Evolutionary conservation across 2,113 vertebrate genomes (phyloP).

Genomic region (Scytalopus superciliaris): DNA sequence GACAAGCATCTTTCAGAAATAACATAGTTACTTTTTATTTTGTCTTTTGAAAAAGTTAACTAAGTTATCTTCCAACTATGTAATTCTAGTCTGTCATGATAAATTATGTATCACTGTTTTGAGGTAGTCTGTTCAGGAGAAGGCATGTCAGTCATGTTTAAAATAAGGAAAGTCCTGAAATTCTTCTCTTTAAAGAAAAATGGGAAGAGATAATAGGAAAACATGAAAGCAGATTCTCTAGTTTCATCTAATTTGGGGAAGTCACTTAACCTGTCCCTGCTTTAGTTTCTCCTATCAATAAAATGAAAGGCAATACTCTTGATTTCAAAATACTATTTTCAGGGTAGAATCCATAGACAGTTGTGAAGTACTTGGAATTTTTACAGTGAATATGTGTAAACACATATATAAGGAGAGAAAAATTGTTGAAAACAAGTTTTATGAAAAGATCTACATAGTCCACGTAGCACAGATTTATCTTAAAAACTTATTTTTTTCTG

Average conservation of each 20-base stretch:
- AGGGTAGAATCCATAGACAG: not conserved
- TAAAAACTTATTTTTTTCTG: not conserved
- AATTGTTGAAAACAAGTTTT: not conserved
- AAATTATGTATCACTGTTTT: not conserved
- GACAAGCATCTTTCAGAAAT: not conserved
- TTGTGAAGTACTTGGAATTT: not conserved
- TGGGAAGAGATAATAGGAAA: not conserved
- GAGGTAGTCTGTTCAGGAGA: not conserved
- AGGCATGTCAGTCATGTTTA: not conserved
- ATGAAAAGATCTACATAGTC: not conserved
- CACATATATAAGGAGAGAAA: not conserved
- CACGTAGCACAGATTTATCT: not conserved
- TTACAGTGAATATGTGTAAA: not conserved
- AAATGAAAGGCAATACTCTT: not conserved
- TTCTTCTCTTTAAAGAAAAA: not conserved
- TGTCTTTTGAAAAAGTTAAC: not conserved
- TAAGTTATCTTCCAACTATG: not conserved
- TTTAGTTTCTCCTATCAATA: not conserved
- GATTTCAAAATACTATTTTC: not conserved
- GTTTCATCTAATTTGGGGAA: not conserved
- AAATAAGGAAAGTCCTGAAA: not conserved
- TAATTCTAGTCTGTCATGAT: not conserved
- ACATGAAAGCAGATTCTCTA: not conserved
- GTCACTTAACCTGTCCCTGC: not conserved
- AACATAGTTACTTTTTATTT: not conserved